Evolutionary conservation across 2,113 vertebrate genomes (phyloP), one percentile per base, ranked within the genome.

Genomic region (Dicentrarchus labrax): DNA sequence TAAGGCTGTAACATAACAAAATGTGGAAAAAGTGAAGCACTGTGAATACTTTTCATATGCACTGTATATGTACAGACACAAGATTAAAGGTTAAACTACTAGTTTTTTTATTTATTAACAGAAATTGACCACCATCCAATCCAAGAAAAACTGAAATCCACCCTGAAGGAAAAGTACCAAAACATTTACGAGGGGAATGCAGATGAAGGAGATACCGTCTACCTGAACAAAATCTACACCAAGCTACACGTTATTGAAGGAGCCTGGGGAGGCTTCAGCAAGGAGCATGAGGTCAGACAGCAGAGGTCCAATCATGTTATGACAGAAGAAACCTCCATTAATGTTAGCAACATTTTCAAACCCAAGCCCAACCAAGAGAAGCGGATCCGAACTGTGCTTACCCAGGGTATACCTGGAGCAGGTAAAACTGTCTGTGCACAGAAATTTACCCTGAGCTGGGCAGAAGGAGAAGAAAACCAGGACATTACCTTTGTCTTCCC

Each of bases 151-250:
- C 24, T 87, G 10, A 86, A 76, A 79, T 67, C 65, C 19, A 79
- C 39, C 4, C n/a, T 89, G 21, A 84, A 9, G 61, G 61, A 75
- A 38, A 87, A 87, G 56, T 87, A 30, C 67, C 78, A 84, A 68
- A 82, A 84, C 21, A 62, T 89, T 61, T 89, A 79, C 2, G 72
- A 89, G 19, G 88, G 88, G 9, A 82, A 87, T 38, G 66, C 65
- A 41, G 78, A 86, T 13, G 84, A 87, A 82, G 85, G 85, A 15
- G 66, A 85, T 4, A 72, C 39, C 0, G 5, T 84, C 12, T 82
- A 84, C 70, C 66, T 88, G 9, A 86, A 81, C 13, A 81, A 86
- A 69, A 74, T 90, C 73, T 88, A 86, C 83, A 81, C 88, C 0
- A 54, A 88, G 60, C 70, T 90, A 36, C 83, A 81, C 0, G 8